Percentiles rank a stretch among this genome's conserved stretches.
These are phyloP conservation scores for Choristoneura rosaceana DNA, from an alignment of 2,888 invertebrate genomes.

Conservation along the genomic window DNA sequence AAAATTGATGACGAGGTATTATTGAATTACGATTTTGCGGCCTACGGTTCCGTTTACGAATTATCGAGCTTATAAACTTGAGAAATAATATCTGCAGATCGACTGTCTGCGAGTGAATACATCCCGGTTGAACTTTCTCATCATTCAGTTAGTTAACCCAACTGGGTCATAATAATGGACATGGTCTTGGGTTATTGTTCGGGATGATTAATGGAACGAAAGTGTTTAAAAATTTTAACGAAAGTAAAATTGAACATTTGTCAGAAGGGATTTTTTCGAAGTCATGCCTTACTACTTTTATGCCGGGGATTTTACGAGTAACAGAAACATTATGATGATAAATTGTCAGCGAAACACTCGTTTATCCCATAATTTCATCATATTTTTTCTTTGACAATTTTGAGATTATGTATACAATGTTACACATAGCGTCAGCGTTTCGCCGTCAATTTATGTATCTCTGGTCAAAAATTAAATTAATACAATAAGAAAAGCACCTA, in stretches of 20 bases:
- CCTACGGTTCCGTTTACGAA: conserved; percentile 40
- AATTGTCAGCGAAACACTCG: no score
- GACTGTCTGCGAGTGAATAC: conserved; percentile 27
- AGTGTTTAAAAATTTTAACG: conserved; percentile 24
- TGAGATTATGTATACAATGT: no score
- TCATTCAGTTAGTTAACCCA: conserved; percentile 34
- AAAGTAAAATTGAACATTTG: conserved; percentile 6
- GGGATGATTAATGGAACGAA: conserved; percentile 35
- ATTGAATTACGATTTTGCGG: conserved; percentile 47
- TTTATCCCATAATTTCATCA: no score
- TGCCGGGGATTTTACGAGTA: no score
- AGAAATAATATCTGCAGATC: conserved; percentile 36
- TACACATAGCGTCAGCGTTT: no score
- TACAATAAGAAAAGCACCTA: not conserved
- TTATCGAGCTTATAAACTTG: conserved; percentile 37
- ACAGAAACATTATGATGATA: no score
- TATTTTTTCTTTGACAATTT: no score
- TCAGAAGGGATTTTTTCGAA: not conserved
- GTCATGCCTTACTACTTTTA: not conserved
- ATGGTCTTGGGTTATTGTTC: conserved; percentile 25
- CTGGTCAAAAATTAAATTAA: no score
- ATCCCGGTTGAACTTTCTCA: conserved; percentile 35
- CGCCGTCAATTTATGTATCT: no score
- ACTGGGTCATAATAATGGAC: conserved; percentile 30
- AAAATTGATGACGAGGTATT: conserved; percentile 56